Evolutionary conservation across 2,888 invertebrate genomes (phyloP), one percentile per base, ranked within the genome.

Genomic region (Crioceris asparagi): DNA sequence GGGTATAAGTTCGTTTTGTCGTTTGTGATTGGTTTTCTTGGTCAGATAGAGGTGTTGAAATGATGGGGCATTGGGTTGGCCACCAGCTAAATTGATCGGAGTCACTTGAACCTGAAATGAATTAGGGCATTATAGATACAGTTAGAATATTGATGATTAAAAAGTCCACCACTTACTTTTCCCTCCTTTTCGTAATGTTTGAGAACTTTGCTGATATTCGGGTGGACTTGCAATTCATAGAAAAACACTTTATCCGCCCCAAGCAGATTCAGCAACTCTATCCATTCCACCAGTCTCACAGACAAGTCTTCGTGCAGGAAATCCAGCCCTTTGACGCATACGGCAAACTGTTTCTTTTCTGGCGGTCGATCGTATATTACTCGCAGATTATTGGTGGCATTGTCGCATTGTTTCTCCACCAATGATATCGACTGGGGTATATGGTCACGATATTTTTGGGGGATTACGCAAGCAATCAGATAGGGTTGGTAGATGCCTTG

Each of bases 1-100:
- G 8, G 93, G 92, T 52, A 94, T 87, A 41, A 94, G 72, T 66
- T 94, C 94, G 67, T 92, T 91, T 62, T 92, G 87, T 10, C 93
- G 72, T 65, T 94, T 94, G 66, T 92, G 86, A 55, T 88, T 91
- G 18, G 87, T 81, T 65, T 91, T 92, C 60, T 86, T 86, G 39
- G 83, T 83, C 34, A 93, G 72, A 59, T 88, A 93, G 66, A 88
- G 73, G 62, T 90, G 88, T 60, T 88, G 87, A 53, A 91, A 80
- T 1, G 83, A 81, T 0, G 90, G 87, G 25, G 85, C 77, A 63
- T 92, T 92, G 0, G 92, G 92, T 57, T 88, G 86, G 0, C 86
- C 86, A 7, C 91, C 53, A 3, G 53, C 53, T 17, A 54, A 39
- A 27, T 50, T 84, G 29, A 91, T 61, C 1, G 83, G 83, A 16